Evolutionary conservation across 2,113 vertebrate species (phyloP).

Genomic region (Neodon shergylaensis): DNA sequence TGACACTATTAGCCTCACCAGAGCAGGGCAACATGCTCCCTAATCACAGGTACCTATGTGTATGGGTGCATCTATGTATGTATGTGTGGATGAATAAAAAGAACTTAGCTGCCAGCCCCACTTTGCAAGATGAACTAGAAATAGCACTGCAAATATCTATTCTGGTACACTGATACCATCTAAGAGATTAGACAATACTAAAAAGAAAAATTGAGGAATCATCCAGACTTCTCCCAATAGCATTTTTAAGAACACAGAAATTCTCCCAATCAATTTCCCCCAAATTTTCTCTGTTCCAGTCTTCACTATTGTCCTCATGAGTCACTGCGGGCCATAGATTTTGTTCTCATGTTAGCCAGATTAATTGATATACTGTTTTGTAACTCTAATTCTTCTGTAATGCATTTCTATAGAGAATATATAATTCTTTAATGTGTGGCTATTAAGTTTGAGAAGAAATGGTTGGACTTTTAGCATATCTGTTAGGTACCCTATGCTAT

Average conservation of each 20-base stretch:
- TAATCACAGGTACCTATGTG: not conserved
- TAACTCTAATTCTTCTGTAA: not conserved
- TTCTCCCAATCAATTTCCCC: not conserved
- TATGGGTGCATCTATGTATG: not conserved
- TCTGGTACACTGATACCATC: not conserved
- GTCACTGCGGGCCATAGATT: not conserved
- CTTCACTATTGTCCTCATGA: not conserved
- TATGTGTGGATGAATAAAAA: not conserved
- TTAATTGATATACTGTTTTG: conserved; percentile 20
- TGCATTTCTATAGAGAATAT: not conserved
- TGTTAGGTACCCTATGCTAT: not conserved
- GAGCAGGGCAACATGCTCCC: not conserved
- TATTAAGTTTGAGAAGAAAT: not conserved
- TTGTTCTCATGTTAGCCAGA: not conserved
- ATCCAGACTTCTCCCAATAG: not conserved
- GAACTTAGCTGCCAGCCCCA: not conserved
- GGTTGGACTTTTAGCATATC: not conserved
- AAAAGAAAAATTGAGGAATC: not conserved
- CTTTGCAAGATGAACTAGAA: not conserved
- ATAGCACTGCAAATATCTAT: not conserved
- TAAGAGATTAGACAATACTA: not conserved
- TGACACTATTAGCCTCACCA: not conserved
- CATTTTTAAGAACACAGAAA: not conserved
- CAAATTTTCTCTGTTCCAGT: not conserved
- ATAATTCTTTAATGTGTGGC: not conserved